Base-by-base conservation (phyloP, 2,888 invertebrate species). In the Acleris holmiana region DNA sequence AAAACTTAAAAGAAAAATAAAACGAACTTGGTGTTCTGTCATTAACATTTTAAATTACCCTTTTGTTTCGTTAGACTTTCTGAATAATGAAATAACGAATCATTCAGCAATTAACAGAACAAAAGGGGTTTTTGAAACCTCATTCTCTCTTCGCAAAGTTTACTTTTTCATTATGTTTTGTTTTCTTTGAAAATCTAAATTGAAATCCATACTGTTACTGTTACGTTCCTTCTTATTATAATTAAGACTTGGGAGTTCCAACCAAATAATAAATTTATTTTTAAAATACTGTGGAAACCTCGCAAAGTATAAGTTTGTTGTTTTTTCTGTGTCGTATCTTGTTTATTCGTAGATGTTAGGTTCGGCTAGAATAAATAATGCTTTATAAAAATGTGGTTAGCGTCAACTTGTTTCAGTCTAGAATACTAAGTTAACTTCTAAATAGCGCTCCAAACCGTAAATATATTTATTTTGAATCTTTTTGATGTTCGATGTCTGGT, bases 111-210 rank as follows among this genome's bases (percentile, higher is more conserved):
- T 64, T 44, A 58, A 53, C 29, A 41, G 29, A 53, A 58, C 54
- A 58, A 58, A 61, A 58, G 53, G 53, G 58, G 53, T 40, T 58
- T 58, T 41, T 40, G 18, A 58, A 53, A 54, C 58, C 47, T 53
- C 47, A 19, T 53, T 64, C 58, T 48, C 25, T 54, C 48, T 47
- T n/a, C 25, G 21, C 25, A 64, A 64, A 53, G 53, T 58, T 53
- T 47, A 53, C 58, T 53, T 53, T 64, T 54, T 47, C 41, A 44
- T 64, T 48, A 35, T 51, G n/a, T 51, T 51, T 63, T 57, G 51
- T 54, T 44, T 25, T 15, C 53, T 58, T 64, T 41, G 47, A 59
- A 48, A 48, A 47, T 58, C 25, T 48, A 48, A 63, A 63, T 58
- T 63, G 25, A 58, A 63, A 53, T 51, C 6, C 47, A 40, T 48